Conservation (phyloP, 2,888 invertebrate genomes). For the Agrochola lota region DNA sequence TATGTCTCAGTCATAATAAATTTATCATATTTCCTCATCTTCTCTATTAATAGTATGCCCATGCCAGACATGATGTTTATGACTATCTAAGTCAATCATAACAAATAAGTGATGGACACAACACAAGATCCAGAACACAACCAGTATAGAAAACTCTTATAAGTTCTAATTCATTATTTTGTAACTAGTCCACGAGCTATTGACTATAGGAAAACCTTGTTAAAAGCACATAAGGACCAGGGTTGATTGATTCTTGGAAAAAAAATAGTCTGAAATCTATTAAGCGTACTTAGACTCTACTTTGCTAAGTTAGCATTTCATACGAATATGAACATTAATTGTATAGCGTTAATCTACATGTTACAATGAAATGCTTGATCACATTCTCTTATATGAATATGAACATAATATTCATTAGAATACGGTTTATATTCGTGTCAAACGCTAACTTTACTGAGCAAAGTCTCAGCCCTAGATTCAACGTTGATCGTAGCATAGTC, state of each 20-base stretch:
- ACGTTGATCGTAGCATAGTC: no score
- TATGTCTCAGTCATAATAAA: neutral
- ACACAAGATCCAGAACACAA: neutral
- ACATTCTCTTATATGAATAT: no score
- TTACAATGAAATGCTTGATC: no score
- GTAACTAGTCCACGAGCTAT: neutral
- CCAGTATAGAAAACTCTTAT: neutral
- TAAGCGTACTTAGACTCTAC: neutral
- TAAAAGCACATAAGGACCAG: no score
- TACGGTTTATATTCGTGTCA: no score
- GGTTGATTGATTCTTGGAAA: neutral
- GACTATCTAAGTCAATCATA: neutral
- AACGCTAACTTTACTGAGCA: no score
- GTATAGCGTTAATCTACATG: no score
- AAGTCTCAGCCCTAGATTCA: no score
- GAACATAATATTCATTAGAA: no score
- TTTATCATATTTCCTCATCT: slow-evolving; percentile 17
- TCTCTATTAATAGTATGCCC: neutral
- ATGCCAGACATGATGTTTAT: slow-evolving; percentile 1
- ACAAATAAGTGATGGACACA: no score
- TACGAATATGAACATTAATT: no score
- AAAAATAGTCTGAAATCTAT: neutral
- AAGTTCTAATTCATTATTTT: neutral
- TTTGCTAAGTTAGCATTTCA: neutral
- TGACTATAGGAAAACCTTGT: no score